Percentiles rank a stretch among this genome's conserved stretches.
These are phyloP conservation scores for Alauda arvensis DNA, from an alignment of 2,797 vertebrate species.

Conservation along the genomic window DNA sequence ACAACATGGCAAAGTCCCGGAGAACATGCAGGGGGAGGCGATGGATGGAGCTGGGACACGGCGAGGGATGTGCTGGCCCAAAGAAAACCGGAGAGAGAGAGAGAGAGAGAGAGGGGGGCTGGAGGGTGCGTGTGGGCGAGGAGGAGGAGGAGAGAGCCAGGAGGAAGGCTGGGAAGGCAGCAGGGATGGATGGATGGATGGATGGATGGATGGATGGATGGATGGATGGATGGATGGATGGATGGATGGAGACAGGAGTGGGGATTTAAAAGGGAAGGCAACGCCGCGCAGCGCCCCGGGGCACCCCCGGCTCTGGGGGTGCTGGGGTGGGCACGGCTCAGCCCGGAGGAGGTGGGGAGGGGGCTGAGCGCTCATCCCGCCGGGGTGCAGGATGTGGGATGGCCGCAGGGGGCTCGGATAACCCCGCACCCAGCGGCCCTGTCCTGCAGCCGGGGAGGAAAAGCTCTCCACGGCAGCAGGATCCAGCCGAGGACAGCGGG, in stretches of 20 bases:
- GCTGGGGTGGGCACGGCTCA: neutral
- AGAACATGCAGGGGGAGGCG: conserved; percentile 71
- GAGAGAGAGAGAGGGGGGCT: neutral
- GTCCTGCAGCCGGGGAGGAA: neutral
- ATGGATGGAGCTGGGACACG: conserved; percentile 60
- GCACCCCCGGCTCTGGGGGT: neutral
- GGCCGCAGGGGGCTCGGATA: neutral
- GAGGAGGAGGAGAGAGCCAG: conserved; percentile 9
- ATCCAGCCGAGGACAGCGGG: neutral
- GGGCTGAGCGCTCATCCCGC: neutral
- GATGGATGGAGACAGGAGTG: conserved; percentile 26
- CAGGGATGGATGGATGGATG: conserved; percentile 32
- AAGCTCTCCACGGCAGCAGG: neutral
- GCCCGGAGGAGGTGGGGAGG: neutral
- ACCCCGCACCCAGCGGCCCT: neutral
- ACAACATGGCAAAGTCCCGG: conserved; percentile 48
- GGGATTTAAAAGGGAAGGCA: conserved; percentile 78
- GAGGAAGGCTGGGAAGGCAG: conserved; percentile 49
- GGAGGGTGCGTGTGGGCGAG: conserved; percentile 2
- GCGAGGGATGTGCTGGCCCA: conserved; percentile 16
- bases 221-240: neutral
- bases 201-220: too few species aligned
- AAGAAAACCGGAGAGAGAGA: conserved; percentile 16
- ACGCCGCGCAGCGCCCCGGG: neutral
- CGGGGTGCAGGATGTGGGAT: neutral